Evolutionary conservation across 2,113 vertebrate species (phyloP).

Genomic region (Seriola quinqueradiata): DNA sequence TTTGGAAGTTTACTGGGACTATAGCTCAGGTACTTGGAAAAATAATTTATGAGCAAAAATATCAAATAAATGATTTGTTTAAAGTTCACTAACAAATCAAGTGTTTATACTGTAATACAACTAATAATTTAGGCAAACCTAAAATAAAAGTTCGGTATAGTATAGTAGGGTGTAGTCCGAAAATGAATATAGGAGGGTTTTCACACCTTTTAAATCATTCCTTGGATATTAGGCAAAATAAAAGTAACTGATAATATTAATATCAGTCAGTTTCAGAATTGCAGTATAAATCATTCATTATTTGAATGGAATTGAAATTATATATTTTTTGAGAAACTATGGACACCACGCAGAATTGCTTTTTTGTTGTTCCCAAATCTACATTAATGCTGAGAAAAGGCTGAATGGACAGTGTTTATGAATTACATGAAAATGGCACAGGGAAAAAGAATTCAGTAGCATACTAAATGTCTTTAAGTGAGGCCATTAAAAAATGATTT

Average conservation of each 20-base stretch:
- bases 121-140: background rate
- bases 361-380: too few relatives aligned
- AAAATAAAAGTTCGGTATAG: background rate
- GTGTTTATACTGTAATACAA: background rate
- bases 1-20: background rate
- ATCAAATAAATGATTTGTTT: too few relatives aligned
- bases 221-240: too few relatives aligned
- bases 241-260: background rate
- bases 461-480: background rate
- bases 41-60: background rate
- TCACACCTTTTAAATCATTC: background rate
- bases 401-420: too few relatives aligned
- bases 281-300: too few relatives aligned
- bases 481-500: background rate
- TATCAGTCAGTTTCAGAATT: background rate
- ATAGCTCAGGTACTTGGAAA: background rate
- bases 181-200: background rate
- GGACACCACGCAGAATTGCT: too few relatives aligned
- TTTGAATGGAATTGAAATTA: too few relatives aligned
- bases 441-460: background rate
- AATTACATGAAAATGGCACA: background rate
- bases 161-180: too few relatives aligned
- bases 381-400: too few relatives aligned
- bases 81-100: background rate
- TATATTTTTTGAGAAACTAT: too few relatives aligned